phyloP scores from a whole-genome alignment of 2,888 invertebrate species.

The Glaucopsyche alexis region DNA sequence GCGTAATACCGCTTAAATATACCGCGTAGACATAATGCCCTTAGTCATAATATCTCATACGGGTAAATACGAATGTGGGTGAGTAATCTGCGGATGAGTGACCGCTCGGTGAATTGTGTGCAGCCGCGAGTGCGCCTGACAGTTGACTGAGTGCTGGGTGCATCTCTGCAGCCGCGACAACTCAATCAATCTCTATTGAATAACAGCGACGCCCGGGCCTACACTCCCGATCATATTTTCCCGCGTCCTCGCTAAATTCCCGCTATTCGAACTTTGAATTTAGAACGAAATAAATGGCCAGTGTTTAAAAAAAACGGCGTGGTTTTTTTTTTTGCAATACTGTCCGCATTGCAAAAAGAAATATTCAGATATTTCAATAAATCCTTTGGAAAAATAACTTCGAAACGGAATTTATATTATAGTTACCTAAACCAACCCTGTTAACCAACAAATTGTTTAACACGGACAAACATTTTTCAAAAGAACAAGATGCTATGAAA shows the following conservation, averaged over 20 bases:
- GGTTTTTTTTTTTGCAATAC: too few species aligned
- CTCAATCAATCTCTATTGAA: constrained; percentile 56
- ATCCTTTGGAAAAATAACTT: too few species aligned
- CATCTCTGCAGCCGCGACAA: constrained; percentile 48
- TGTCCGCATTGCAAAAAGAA: too few species aligned
- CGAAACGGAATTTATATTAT: too few species aligned
- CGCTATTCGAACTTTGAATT: neutral
- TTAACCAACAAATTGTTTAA: too few species aligned
- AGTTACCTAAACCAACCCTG: too few species aligned
- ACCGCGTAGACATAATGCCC: too few species aligned
- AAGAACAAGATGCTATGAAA: too few species aligned
- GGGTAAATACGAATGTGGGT: constrained; percentile 40
- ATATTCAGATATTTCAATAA: too few species aligned
- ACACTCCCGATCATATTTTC: constrained; percentile 32
- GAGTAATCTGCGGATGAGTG: constrained; percentile 61
- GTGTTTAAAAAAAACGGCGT: neutral
- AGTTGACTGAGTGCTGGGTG: constrained; percentile 67
- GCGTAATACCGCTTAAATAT: too few species aligned
- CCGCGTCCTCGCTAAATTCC: neutral
- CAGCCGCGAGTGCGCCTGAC: constrained; percentile 58
- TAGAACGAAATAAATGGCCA: constrained; percentile 1
- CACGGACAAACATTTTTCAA: too few species aligned
- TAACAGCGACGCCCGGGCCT: constrained; percentile 41
- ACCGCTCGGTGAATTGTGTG: constrained; percentile 56
- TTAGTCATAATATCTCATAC: constrained; percentile 7